Base-by-base conservation (phyloP, 2,113 vertebrate genomes). In the Passer domesticus region DNA sequence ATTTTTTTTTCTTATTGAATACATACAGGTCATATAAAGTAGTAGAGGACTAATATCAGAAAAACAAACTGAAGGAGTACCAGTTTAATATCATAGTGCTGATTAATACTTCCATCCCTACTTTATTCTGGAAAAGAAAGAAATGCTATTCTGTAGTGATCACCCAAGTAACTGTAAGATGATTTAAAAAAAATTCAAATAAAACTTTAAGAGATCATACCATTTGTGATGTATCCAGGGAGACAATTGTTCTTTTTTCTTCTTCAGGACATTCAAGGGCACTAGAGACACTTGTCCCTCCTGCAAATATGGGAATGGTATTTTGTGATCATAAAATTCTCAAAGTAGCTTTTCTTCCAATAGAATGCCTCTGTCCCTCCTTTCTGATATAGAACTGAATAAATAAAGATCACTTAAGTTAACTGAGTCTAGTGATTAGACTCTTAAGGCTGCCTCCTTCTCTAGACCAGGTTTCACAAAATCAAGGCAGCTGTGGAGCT, bases 221-320 rank as follows among this genome's bases (percentile, higher is more conserved):
- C 99, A 99, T 99, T 98, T 99, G 99, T 94, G 99, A 99, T 60
- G 99, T 99, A 91, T 99, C 99, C 98, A 99, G 96, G 27, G 99
- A 99, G 70, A 99, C 96, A 91, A 99, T 99, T 91, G 98, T 98
- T 97, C 99, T 99, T 83, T 97, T 98, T 95, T 99, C 99, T 97
- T 99, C 99, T 76, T 95, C 97, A 79, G 99, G 99, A 97, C 99
- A 99, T 97, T 99, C 98, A 47, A 99, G 98, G 72, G 98, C 99
- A 94, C 97, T 99, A 67, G 99, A 99, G 85, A 99, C 99, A 96
- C 99, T 99, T 3, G 99, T 99, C 25, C 99, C 99, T 95, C 99
- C 99, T 99, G 97, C 94, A 86, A 97, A 91, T 86, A 95, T 1
- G 46, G 46, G 13, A 96, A 87, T 33, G 13, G 86, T 39, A 88